Evolutionary conservation across 2,113 vertebrate genomes (phyloP).

Genomic region (Rhadina sibilatrix): DNA sequence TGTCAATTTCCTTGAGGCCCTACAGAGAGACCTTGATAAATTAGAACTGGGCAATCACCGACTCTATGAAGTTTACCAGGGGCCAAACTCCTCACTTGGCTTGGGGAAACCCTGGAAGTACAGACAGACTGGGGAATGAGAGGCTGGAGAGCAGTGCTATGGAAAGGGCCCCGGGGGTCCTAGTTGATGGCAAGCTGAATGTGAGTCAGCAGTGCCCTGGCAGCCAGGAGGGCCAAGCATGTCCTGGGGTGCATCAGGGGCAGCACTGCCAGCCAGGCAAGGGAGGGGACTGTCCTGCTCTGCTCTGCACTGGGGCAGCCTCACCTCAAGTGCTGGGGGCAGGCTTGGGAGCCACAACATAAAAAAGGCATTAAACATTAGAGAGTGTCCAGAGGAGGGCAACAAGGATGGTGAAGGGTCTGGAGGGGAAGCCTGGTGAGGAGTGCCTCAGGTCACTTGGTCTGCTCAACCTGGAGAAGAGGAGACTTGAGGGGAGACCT

Average conservation of each 20-base stretch:
- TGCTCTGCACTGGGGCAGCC: fast-evolving
- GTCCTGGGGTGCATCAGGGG: background rate
- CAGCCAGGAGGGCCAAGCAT: background rate
- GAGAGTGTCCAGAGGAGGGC: background rate
- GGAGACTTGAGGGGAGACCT: background rate
- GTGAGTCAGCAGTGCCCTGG: background rate
- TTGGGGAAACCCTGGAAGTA: background rate
- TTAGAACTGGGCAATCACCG: background rate
- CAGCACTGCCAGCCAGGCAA: fast-evolving
- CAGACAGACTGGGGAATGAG: fast-evolving
- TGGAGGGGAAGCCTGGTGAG: background rate
- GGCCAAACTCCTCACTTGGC: background rate
- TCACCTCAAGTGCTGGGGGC: background rate
- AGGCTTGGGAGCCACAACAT: background rate
- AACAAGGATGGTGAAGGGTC: background rate
- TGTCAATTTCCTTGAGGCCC: background rate
- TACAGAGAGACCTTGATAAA: background rate
- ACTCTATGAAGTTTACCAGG: background rate
- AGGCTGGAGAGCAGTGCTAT: fast-evolving
- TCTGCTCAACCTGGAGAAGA: background rate
- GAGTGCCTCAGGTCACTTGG: background rate
- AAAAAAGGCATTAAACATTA: background rate
- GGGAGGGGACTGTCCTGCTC: background rate
- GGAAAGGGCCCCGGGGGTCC: background rate
- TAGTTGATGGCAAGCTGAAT: fast-evolving